These are phyloP conservation scores for Mythimna impura DNA, from an alignment of 2,888 invertebrate genomes.

Conservation along the genomic window DNA sequence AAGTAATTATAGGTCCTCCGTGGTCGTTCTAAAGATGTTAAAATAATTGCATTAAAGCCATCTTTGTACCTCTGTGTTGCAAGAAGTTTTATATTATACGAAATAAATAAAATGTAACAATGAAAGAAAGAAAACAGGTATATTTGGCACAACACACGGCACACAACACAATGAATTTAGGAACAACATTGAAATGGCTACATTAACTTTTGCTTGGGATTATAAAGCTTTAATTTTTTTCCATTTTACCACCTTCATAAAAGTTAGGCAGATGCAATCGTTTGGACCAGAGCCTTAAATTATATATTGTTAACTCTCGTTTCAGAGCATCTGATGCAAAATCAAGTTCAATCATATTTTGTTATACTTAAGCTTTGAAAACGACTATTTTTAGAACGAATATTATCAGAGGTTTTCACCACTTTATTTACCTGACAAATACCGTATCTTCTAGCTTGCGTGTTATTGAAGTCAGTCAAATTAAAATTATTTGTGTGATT, in stretches of 20 bases:
- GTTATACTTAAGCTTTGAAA: not conserved
- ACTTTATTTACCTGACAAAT: constrained; percentile 35
- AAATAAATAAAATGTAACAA: no score
- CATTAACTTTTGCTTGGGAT: not conserved
- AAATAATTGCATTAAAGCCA: not conserved
- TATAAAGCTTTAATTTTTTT: no score
- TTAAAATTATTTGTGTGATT: not conserved
- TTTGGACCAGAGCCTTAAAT: no score
- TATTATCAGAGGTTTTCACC: not conserved
- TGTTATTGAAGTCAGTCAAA: constrained; percentile 1
- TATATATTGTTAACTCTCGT: no score
- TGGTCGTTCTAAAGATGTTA: constrained; percentile 76
- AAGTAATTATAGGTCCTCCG: constrained; percentile 77
- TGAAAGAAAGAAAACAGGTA: no score
- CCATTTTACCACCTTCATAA: not conserved
- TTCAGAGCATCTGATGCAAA: not conserved
- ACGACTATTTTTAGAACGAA: not conserved
- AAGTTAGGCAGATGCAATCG: not conserved
- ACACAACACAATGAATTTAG: no score
- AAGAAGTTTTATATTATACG: no score
- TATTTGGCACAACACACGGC: no score
- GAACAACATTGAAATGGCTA: not conserved
- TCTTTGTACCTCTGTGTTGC: no score
- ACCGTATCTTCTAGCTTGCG: constrained; percentile 27
- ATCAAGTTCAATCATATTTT: not conserved